Percentiles rank a stretch among this genome's conserved stretches.
Evolutionary conservation across 2,888 invertebrate genomes (phyloP).

Genomic region (Noctua pronuba): DNA sequence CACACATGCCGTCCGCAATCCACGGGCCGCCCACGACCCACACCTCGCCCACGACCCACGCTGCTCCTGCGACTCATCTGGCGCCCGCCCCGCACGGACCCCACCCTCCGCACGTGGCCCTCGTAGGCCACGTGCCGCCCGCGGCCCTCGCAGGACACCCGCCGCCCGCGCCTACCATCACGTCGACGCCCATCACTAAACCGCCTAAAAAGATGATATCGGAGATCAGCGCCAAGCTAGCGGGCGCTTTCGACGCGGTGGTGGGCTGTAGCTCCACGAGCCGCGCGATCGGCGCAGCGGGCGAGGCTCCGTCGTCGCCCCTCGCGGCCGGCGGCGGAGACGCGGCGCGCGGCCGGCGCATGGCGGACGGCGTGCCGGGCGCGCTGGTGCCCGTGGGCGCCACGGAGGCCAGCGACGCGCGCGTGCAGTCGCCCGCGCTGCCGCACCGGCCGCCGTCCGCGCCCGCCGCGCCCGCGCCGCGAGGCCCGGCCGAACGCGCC

Average conservation of each 20-base stretch:
- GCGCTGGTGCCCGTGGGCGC: constrained; percentile 83
- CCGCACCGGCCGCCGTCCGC: constrained; percentile 84
- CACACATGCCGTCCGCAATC: constrained; percentile 28
- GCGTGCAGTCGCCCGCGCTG: constrained; percentile 86
- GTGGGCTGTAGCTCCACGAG: constrained; percentile 65
- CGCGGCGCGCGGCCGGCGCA: constrained; percentile 57
- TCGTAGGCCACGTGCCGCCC: constrained; percentile 9
- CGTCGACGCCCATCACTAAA: constrained; percentile 82
- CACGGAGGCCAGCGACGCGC: constrained; percentile 84
- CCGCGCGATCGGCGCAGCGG: constrained; percentile 48
- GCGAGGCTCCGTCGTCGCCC: constrained; percentile 67
- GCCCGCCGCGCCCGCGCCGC: constrained; percentile 74
- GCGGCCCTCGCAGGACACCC: constrained; percentile 47
- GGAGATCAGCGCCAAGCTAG: constrained; percentile 84
- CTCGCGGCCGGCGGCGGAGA: constrained; percentile 68
- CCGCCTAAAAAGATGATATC: constrained; percentile 87
- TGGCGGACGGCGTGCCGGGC: constrained; percentile 72
- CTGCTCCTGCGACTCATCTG: neutral
- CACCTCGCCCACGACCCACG: constrained; percentile 4
- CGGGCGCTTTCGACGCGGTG: constrained; percentile 81
- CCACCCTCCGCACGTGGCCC: neutral
- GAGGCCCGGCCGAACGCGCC: constrained; percentile 80
- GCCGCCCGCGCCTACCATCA: constrained; percentile 50
- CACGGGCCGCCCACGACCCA: neutral
- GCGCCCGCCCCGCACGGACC: neutral